Evolutionary conservation across 2,113 vertebrate genomes (phyloP).

Genomic region (Apodemus sylvaticus): DNA sequence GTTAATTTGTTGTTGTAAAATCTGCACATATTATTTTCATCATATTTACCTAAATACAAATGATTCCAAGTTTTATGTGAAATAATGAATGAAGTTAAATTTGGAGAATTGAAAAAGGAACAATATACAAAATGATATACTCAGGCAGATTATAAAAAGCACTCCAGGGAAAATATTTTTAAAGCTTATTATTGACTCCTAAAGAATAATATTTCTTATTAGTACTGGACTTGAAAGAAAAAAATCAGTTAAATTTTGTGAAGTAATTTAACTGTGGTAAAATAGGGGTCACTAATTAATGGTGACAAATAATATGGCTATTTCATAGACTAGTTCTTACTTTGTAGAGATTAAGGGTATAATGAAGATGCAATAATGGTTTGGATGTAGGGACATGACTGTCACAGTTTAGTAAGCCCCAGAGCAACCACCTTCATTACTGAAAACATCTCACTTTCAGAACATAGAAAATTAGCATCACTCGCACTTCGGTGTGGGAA

Average conservation of each 20-base stretch:
- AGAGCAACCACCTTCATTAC: not conserved
- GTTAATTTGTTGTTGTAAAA: not conserved
- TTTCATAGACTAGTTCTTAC: not conserved
- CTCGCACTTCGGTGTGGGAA: not conserved
- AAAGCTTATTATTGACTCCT: not conserved
- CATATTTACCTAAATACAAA: conserved; percentile 14
- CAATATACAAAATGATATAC: not conserved
- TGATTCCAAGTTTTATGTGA: not conserved
- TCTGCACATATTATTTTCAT: not conserved
- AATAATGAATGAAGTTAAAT: not conserved
- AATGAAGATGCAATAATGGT: not conserved
- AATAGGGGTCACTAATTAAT: not conserved
- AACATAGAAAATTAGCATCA: not conserved
- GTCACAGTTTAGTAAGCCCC: not conserved
- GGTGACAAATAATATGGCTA: not conserved
- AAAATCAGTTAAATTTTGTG: conserved; percentile 1
- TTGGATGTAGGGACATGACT: not conserved
- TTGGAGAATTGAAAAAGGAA: not conserved
- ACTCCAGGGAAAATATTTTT: conserved; percentile 14
- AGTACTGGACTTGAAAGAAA: not conserved
- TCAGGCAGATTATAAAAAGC: conserved; percentile 3
- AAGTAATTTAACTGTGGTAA: conserved; percentile 15
- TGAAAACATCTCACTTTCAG: not conserved
- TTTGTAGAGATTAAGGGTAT: not conserved
- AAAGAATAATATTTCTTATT: conserved; percentile 1